A percentile compares a stretch with the other conserved stretches of the same genome.
Evolutionary conservation across 2,113 vertebrate species (phyloP).

Genomic region (Prinia subflava): DNA sequence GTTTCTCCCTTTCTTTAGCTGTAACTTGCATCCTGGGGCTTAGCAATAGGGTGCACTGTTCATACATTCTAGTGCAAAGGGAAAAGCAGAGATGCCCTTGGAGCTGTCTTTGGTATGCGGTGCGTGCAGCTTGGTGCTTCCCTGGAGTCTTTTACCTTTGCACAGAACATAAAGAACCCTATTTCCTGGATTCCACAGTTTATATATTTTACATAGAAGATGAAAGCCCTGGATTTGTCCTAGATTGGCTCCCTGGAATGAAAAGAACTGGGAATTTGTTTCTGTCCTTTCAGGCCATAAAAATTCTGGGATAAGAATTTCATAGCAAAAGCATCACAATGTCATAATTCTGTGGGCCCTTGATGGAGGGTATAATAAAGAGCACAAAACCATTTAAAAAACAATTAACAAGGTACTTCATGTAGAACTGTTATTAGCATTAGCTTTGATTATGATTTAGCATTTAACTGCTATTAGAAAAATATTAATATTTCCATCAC

Average conservation of each 20-base stretch:
- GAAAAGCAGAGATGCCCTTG: background rate
- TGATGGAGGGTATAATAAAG: background rate
- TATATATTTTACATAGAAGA: background rate
- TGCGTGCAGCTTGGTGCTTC: background rate
- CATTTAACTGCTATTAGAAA: background rate
- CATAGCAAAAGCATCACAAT: background rate
- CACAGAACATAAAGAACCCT: background rate
- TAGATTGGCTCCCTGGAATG: background rate
- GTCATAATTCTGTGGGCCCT: background rate
- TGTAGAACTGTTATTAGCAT: background rate
- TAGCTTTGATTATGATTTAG: background rate
- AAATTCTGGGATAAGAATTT: background rate
- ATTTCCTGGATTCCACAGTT: background rate
- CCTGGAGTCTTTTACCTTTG: background rate
- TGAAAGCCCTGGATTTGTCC: constrained; percentile 5
- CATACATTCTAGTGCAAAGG: background rate
- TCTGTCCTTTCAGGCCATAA: background rate
- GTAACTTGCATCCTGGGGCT: background rate
- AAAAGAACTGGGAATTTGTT: background rate
- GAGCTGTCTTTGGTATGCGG: background rate
- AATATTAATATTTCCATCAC: background rate
- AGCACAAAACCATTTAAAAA: background rate
- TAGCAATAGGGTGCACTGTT: background rate
- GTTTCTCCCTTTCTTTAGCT: background rate
- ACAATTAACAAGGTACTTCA: background rate